phyloP scores from a whole-genome alignment of 2,888 invertebrate species.

The Chrysodeixis includens region DNA sequence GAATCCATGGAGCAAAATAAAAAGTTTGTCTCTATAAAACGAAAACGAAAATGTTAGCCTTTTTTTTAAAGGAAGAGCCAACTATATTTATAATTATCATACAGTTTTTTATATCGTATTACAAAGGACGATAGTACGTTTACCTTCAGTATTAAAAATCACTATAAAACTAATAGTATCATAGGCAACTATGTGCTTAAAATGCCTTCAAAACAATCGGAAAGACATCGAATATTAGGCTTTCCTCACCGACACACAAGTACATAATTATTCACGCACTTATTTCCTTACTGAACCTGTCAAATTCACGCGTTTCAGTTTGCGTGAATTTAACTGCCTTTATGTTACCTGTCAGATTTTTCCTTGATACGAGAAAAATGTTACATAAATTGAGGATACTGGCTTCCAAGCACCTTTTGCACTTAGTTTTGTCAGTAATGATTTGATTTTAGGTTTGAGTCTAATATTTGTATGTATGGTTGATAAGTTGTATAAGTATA shows the following conservation, averaged over 20 bases:
- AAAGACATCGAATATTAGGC: neutral
- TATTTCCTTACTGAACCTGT: constrained; percentile 37
- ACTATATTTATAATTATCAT: too few species aligned
- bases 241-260: too few species aligned
- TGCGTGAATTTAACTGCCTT: constrained; percentile 29
- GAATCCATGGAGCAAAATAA: too few species aligned
- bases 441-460: neutral
- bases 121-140: too few species aligned
- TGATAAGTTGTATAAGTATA: neutral
- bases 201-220: too few species aligned
- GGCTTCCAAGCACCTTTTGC: neutral
- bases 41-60: too few species aligned
- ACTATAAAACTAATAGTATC: too few species aligned
- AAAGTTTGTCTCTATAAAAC: too few species aligned
- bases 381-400: neutral
- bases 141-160: too few species aligned
- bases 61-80: too few species aligned
- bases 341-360: constrained; percentile 12
- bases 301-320: constrained; percentile 35
- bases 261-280: constrained; percentile 3
- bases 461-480: neutral
- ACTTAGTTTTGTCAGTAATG: constrained; percentile 3
- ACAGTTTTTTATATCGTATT: too few species aligned
- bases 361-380: neutral
- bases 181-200: too few species aligned